These are phyloP conservation scores for Eospalax fontanierii DNA, from an alignment of 2,797 vertebrate genomes.

Conservation along the genomic window DNA sequence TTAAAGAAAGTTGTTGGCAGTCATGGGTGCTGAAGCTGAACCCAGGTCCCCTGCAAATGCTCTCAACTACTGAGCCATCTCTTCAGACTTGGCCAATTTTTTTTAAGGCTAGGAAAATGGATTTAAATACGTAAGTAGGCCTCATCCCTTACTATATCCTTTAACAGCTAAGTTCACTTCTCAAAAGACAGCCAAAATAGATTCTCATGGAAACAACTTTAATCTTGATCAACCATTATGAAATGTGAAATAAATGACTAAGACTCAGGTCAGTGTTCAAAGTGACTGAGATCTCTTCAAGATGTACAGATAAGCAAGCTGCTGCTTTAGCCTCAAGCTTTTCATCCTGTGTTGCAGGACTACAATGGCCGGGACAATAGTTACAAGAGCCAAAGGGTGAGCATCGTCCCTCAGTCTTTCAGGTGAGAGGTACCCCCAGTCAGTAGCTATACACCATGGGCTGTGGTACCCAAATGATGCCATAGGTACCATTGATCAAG, in stretches of 20 bases:
- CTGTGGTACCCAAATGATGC: too few relatives aligned
- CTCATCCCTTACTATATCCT: not conserved
- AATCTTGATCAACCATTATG: not conserved
- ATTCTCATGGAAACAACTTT: slow-evolving; percentile 50
- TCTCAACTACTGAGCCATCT: not conserved
- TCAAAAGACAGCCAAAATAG: slow-evolving; percentile 15
- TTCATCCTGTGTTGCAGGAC: slow-evolving; percentile 2
- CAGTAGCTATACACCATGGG: fast-evolving
- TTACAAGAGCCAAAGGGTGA: not conserved
- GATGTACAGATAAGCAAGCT: slow-evolving; percentile 10
- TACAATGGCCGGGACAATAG: not conserved
- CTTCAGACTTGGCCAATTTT: not conserved
- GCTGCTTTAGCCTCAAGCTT: slow-evolving; percentile 32
- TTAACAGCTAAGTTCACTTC: slow-evolving; percentile 2
- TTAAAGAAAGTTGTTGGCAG: too few relatives aligned
- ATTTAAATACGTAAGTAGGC: slow-evolving; percentile 28
- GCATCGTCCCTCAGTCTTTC: not conserved
- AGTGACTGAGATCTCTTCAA: not conserved
- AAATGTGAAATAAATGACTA: slow-evolving; percentile 23
- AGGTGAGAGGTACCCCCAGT: not conserved
- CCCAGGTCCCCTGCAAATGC: not conserved
- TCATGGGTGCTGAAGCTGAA: not conserved
- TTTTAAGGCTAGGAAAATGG: slow-evolving; percentile 30
- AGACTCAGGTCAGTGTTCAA: not conserved
- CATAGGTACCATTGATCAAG: fast-evolving